These are phyloP conservation scores for Lasioglossum zephyrum DNA, from an alignment of 2,888 invertebrate genomes.

Conservation along the genomic window DNA sequence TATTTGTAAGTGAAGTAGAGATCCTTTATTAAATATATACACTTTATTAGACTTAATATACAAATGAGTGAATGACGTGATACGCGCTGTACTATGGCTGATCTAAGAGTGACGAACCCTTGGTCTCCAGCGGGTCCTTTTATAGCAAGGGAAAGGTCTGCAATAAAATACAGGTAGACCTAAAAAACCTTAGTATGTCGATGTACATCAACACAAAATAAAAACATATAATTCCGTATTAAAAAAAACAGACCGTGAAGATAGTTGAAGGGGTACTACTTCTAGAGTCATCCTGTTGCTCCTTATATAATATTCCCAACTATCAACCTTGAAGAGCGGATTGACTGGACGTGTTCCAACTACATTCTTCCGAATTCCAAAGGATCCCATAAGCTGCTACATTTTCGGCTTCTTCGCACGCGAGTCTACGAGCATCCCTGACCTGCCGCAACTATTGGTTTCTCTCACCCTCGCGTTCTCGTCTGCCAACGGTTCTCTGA, in stretches of 20 bases:
- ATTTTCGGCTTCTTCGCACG: background rate
- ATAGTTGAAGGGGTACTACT: too few relatives aligned
- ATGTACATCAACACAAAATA: background rate
- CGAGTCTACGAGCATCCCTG: background rate
- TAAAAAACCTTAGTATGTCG: too few relatives aligned
- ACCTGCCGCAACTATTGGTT: background rate
- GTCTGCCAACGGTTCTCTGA: conserved; percentile 1
- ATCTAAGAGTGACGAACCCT: too few relatives aligned
- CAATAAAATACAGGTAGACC: too few relatives aligned
- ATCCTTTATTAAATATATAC: too few relatives aligned
- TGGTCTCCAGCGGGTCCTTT: too few relatives aligned
- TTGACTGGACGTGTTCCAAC: background rate
- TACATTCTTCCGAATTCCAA: background rate
- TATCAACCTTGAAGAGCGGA: background rate
- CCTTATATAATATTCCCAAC: background rate
- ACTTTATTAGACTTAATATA: too few relatives aligned
- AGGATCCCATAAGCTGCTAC: background rate
- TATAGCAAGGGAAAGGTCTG: too few relatives aligned
- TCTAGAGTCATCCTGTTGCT: too few relatives aligned
- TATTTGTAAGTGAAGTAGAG: too few relatives aligned
- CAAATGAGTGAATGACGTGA: too few relatives aligned
- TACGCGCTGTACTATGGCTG: too few relatives aligned
- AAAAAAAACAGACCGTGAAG: background rate
- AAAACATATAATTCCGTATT: background rate
- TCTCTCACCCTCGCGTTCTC: background rate